Conservation (phyloP, 2,797 vertebrate genomes). For the Clangula hyemalis region DNA sequence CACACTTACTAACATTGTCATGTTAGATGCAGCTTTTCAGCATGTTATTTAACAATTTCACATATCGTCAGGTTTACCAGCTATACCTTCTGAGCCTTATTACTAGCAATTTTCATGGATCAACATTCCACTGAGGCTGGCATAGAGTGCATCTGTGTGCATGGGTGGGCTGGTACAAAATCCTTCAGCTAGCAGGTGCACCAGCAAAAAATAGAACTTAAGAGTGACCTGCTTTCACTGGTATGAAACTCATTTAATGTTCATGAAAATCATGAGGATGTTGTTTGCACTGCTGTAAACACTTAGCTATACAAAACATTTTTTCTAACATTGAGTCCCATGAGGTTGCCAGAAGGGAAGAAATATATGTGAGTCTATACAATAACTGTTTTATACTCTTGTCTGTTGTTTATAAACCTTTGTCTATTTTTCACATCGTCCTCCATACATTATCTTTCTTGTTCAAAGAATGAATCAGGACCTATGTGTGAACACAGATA, state of each 20-base stretch:
- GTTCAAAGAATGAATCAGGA: neutral
- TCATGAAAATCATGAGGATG: neutral
- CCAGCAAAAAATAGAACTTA: neutral
- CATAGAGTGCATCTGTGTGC: neutral
- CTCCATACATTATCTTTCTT: neutral
- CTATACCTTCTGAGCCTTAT: neutral
- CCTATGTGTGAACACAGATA: neutral
- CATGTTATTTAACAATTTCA: neutral
- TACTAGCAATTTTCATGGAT: neutral
- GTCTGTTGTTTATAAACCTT: neutral
- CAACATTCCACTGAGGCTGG: neutral
- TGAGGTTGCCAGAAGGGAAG: neutral
- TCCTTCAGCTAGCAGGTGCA: neutral
- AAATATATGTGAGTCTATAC: neutral
- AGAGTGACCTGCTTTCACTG: neutral
- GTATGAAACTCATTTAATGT: neutral
- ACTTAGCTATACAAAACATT: neutral
- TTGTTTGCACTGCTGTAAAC: neutral
- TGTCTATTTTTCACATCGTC: neutral
- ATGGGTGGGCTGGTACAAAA: neutral
- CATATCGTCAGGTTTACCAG: neutral
- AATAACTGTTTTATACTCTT: slow-evolving; percentile 2
- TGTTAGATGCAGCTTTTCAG: neutral
- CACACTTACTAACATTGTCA: neutral
- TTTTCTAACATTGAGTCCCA: neutral